phyloP scores from a whole-genome alignment of 2,888 invertebrate genomes.

The Oegoconia quadripuncta region DNA sequence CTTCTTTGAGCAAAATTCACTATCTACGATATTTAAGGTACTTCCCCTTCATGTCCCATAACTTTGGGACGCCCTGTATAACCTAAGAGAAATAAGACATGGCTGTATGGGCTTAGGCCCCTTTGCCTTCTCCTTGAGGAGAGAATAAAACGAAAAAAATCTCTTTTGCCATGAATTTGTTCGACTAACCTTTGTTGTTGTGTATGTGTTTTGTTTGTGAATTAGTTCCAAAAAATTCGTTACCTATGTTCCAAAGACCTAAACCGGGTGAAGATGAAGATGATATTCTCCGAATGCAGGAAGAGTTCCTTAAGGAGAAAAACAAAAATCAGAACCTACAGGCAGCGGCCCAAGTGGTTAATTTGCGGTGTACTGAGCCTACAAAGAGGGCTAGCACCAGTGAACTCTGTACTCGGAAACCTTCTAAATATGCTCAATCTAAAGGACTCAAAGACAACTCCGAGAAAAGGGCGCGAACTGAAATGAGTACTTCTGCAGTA shows the following conservation, averaged over 20 bases:
- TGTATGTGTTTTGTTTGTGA: not conserved
- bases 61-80: too few species aligned
- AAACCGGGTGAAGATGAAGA: slow-evolving; percentile 85
- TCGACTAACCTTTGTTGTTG: not conserved
- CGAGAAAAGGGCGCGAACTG: slow-evolving; percentile 59
- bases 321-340: slow-evolving; percentile 72
- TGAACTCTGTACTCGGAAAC: slow-evolving; percentile 38
- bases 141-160: too few species aligned
- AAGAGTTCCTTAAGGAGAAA: slow-evolving; percentile 81
- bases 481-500: slow-evolving; percentile 27
- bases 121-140: too few species aligned
- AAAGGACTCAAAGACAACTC: slow-evolving; percentile 54
- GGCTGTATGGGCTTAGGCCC: too few species aligned
- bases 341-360: slow-evolving; percentile 81
- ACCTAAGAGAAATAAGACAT: too few species aligned
- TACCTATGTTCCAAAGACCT: slow-evolving; percentile 83
- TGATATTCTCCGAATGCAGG: slow-evolving; percentile 86
- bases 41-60: too few species aligned
- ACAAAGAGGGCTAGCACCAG: slow-evolving; percentile 33
- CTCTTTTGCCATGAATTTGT: too few species aligned
- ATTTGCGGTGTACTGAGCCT: slow-evolving; percentile 49
- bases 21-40: too few species aligned
- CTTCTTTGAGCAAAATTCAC: too few species aligned
- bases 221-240: not conserved
- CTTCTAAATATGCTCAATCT: slow-evolving; percentile 63